Evolutionary conservation across 2,113 vertebrate genomes (phyloP).

Genomic region (Onychostruthus taczanowskii): DNA sequence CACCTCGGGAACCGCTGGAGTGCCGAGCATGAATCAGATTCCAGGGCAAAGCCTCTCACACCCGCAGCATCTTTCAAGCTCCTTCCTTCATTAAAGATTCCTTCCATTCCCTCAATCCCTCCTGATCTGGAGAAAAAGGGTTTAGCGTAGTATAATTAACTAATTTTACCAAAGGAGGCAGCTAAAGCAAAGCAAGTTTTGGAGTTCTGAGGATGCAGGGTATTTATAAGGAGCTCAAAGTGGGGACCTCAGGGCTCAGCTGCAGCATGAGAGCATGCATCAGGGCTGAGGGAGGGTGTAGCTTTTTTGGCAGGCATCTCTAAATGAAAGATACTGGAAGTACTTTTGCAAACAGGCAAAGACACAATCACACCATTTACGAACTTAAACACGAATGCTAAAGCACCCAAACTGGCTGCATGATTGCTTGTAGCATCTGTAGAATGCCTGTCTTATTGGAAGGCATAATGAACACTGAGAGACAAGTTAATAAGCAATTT

Average conservation of each 20-base stretch:
- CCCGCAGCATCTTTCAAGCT: neutral
- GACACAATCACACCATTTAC: neutral
- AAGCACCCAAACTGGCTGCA: neutral
- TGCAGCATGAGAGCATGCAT: accelerated
- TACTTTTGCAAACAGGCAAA: neutral
- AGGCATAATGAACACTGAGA: slow-evolving; percentile 33
- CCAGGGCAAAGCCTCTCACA: neutral
- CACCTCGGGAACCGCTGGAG: neutral
- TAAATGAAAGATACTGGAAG: neutral
- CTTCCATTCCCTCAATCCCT: neutral
- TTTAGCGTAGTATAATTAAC: neutral
- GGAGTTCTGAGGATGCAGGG: neutral
- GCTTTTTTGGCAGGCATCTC: neutral
- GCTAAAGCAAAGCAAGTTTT: neutral
- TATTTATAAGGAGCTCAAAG: neutral
- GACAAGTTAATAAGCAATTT: slow-evolving; percentile 55
- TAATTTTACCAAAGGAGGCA: neutral
- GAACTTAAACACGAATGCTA: neutral
- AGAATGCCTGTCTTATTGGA: slow-evolving; percentile 22
- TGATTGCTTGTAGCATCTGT: neutral
- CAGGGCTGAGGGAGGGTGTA: neutral
- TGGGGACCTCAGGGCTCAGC: neutral
- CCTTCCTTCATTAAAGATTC: neutral
- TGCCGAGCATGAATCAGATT: neutral
- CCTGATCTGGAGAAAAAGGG: neutral